Evolutionary conservation across 1,140 invertebrate genomes (phyloP).

Genomic region (Caenorhabditis brenneri): DNA sequence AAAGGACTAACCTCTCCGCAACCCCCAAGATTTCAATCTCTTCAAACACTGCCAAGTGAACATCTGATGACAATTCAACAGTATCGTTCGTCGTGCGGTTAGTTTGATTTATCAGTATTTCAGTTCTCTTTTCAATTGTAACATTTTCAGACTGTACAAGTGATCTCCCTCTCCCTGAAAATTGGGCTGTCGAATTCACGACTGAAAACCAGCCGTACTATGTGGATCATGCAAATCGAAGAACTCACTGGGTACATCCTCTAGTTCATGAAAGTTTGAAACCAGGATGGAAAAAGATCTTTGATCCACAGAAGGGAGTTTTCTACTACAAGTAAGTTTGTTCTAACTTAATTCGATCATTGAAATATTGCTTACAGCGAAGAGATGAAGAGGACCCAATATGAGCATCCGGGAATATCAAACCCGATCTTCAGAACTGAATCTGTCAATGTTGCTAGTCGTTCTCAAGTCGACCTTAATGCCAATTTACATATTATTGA

Average conservation of each 20-base stretch:
- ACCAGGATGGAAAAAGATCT: conserved; percentile 30
- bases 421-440: conserved; percentile 25
- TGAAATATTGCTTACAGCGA: neutral
- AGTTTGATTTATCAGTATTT: neutral
- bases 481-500: conserved; percentile 3
- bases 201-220: conserved; percentile 30
- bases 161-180: neutral
- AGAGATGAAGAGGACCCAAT: conserved; percentile 24
- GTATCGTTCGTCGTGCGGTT: neutral
- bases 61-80: conserved; percentile 30
- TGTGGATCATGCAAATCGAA: neutral
- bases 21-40: neutral
- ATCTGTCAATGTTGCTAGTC: conserved; percentile 11
- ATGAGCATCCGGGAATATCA: conserved; percentile 1
- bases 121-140: neutral
- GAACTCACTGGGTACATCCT: conserved; percentile 24
- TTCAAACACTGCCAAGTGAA: conserved; percentile 2
- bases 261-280: conserved; percentile 9
- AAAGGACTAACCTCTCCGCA: neutral
- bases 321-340: neutral
- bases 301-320: conserved; percentile 7
- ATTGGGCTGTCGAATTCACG: conserved; percentile 6
- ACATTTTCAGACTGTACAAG: neutral
- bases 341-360: neutral
- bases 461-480: neutral